Conservation (phyloP, 1,140 invertebrate species). For the Pseudoatta argentina region DNA sequence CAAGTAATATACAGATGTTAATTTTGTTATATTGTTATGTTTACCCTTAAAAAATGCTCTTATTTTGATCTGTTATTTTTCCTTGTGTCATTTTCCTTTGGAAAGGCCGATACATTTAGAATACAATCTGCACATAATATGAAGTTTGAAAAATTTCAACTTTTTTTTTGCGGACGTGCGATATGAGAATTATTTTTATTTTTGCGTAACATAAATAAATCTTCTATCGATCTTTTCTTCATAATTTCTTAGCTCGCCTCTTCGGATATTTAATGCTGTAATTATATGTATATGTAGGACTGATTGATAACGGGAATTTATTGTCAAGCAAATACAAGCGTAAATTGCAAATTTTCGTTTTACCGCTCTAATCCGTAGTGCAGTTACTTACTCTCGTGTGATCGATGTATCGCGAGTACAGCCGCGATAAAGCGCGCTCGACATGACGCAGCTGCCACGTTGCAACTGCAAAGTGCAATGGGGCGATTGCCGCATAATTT, state of each 20-base stretch:
- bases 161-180: no score
- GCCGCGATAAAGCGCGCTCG: constrained; percentile 47
- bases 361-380: background rate
- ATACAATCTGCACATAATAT: no score
- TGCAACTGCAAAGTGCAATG: constrained; percentile 45
- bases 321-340: background rate
- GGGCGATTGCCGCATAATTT: constrained; percentile 48
- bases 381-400: background rate
- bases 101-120: no score
- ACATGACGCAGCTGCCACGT: constrained; percentile 61
- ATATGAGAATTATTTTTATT: background rate
- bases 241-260: background rate
- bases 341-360: constrained; percentile 11
- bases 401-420: constrained; percentile 12
- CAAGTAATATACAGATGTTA: no score
- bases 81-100: no score
- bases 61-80: no score
- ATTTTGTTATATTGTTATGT: no score
- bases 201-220: background rate
- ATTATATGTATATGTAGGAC: background rate
- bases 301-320: background rate
- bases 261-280: background rate
- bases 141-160: no score
- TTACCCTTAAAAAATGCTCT: no score
- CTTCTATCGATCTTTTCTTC: background rate